These are phyloP conservation scores for Onthophagus taurus DNA, from an alignment of 1,140 invertebrate species.

Conservation along the genomic window DNA sequence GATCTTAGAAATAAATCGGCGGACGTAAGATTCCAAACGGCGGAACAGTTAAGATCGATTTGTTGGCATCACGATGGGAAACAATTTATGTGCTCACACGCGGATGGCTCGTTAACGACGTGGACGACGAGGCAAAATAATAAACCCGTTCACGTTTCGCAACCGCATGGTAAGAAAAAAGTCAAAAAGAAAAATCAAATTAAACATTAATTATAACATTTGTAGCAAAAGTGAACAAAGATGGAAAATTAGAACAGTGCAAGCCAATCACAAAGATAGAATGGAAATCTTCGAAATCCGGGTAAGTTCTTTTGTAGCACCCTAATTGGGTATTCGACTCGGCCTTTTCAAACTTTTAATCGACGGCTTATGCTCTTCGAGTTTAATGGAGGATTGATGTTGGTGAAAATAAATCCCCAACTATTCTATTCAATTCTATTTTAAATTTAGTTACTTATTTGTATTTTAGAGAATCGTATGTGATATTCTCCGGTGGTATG, in stretches of 20 bases:
- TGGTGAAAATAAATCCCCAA: too few species aligned
- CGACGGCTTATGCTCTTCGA: too few species aligned
- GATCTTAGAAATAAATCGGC: conserved; percentile 76
- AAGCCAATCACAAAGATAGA: conserved; percentile 91
- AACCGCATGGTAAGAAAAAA: conserved; percentile 77
- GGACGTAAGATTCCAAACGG: conserved; percentile 71
- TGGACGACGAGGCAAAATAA: conserved; percentile 71
- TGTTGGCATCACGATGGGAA: conserved; percentile 97
- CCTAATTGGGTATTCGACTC: too few species aligned
- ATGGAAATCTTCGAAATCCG: conserved; percentile 82
- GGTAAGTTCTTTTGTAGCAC: too few species aligned
- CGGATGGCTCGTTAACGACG: conserved; percentile 87
- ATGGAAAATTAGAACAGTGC: conserved; percentile 76
- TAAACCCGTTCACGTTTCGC: conserved; percentile 71
- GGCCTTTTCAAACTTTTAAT: too few species aligned
- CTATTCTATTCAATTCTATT: too few species aligned
- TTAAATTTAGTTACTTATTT: too few species aligned
- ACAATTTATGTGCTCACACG: conserved; percentile 94
- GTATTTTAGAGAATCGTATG: conserved; percentile 65
- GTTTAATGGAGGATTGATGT: too few species aligned
- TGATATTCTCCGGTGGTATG: conserved; percentile 93
- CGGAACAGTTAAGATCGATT: conserved; percentile 74
- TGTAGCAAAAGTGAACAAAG: conserved; percentile 79
- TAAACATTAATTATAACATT: conserved; percentile 8
- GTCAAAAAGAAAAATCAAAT: neutral